A percentile compares a stretch with the other conserved stretches of the same genome.
Conservation (phyloP, 2,888 invertebrate species). For the Mantis religiosa region DNA sequence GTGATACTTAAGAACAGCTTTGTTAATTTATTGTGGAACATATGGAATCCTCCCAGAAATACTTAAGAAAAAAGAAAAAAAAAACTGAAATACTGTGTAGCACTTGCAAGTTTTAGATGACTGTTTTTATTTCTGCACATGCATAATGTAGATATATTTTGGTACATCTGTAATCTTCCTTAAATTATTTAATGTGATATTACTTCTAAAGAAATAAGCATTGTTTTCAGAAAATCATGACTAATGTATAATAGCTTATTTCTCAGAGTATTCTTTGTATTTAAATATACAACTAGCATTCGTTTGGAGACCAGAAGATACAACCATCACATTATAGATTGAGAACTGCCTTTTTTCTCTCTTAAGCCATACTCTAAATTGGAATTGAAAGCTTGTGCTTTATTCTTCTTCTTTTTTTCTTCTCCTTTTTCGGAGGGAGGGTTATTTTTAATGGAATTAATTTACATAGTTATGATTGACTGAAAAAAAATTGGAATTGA, state of each 20-base stretch:
- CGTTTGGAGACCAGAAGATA: not conserved
- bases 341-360: not conserved
- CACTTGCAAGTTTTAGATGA: not conserved
- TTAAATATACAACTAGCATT: not conserved
- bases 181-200: not conserved
- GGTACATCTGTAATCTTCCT: not conserved
- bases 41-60: not conserved
- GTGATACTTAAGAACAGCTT: not conserved
- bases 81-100: not conserved
- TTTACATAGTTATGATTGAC: not conserved
- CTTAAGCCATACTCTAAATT: not conserved
- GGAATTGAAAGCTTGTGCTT: too few species aligned
- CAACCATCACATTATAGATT: not conserved
- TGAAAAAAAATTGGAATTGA: too few species aligned
- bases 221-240: not conserved
- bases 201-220: not conserved
- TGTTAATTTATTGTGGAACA: not conserved
- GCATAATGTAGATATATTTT: not conserved
- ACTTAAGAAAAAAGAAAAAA: not conserved
- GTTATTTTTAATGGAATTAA: not conserved
- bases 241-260: not conserved
- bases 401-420: too few species aligned
- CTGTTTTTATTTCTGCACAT: not conserved
- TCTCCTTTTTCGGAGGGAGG: too few species aligned
- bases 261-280: too few species aligned